Evolutionary conservation across 1,140 invertebrate species (phyloP).

Genomic region (Telenomus remus): DNA sequence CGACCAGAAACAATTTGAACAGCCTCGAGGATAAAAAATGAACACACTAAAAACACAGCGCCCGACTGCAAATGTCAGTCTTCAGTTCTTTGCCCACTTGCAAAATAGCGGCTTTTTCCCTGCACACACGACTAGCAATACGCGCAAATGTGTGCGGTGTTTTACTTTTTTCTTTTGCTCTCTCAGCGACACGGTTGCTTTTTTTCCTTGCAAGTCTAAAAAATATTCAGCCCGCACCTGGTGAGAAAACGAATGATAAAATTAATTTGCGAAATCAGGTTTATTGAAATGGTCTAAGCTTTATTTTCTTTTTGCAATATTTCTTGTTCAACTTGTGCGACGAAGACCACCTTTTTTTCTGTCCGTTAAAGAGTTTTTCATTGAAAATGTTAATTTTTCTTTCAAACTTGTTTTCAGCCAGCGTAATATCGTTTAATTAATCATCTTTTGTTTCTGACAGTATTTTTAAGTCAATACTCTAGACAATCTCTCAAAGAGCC

Average conservation of each 20-base stretch:
- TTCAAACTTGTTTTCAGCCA: too few relatives aligned
- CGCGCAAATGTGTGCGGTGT: constrained; percentile 16
- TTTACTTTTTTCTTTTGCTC: constrained; percentile 10
- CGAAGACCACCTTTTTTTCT: too few relatives aligned
- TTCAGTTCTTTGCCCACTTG: constrained; percentile 10
- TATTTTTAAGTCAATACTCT: too few relatives aligned
- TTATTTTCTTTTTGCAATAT: constrained; percentile 6
- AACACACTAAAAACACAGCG: constrained; percentile 5
- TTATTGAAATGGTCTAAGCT: constrained; percentile 31
- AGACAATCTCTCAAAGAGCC: too few relatives aligned
- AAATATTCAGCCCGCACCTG: constrained; percentile 22
- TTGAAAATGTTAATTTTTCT: too few relatives aligned
- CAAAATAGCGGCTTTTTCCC: constrained; percentile 10
- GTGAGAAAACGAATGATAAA: neutral
- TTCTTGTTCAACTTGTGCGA: too few relatives aligned
- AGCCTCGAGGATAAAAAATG: constrained; percentile 6
- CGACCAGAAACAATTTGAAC: constrained; percentile 5
- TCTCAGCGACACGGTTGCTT: constrained; percentile 15
- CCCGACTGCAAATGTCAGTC: constrained; percentile 21
- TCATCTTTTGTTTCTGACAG: too few relatives aligned
- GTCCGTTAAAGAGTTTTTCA: too few relatives aligned
- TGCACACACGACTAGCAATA: neutral
- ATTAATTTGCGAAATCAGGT: constrained; percentile 1
- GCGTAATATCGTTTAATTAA: too few relatives aligned
- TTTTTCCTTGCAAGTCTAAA: constrained; percentile 10